Conservation (phyloP, 2,888 invertebrate species). For the Melitaea athalia region DNA sequence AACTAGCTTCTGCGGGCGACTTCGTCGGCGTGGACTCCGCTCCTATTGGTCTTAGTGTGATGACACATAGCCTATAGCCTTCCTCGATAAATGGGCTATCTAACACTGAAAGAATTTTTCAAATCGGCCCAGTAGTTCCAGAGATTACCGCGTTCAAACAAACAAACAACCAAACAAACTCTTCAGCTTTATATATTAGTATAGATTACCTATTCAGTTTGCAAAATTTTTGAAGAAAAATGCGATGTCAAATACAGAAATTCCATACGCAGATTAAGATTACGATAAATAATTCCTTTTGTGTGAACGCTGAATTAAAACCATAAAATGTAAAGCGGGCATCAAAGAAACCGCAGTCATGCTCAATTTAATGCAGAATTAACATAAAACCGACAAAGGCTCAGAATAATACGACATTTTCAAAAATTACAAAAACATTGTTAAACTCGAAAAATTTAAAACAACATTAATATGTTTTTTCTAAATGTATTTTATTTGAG, state of each 20-base stretch:
- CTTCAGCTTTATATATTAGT: too few species aligned
- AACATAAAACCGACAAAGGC: not conserved
- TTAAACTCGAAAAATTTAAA: not conserved
- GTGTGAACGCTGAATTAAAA: slow-evolving; percentile 6
- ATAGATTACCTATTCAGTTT: not conserved
- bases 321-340: slow-evolving; percentile 1
- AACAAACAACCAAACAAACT: too few species aligned
- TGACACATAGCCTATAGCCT: too few species aligned
- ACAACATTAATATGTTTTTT: too few species aligned
- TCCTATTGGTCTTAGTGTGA: too few species aligned
- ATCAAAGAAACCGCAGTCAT: not conserved
- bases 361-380: slow-evolving; percentile 3
- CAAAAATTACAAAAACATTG: not conserved
- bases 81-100: too few species aligned
- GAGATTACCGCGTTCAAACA: too few species aligned
- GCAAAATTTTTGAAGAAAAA: not conserved
- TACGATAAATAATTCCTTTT: slow-evolving; percentile 6
- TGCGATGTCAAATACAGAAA: not conserved
- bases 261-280: slow-evolving; percentile 7
- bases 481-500: too few species aligned
- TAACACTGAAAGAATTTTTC: too few species aligned
- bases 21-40: too few species aligned
- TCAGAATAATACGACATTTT: not conserved
- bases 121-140: too few species aligned
- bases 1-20: too few species aligned